Conservation (phyloP, 2,888 invertebrate species). For the Clostera curtula region DNA sequence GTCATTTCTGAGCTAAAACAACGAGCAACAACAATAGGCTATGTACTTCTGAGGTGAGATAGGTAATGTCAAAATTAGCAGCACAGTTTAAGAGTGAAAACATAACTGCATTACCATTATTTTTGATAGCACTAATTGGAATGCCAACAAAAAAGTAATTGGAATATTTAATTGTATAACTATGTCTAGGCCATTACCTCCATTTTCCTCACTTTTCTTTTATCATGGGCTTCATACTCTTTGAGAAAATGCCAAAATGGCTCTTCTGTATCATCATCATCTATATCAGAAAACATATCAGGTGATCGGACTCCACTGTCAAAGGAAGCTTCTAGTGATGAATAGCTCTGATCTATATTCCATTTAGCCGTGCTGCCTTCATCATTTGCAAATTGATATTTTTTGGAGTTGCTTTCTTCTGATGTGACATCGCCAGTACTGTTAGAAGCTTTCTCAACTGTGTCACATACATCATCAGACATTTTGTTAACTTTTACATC, state of each 20-base stretch:
- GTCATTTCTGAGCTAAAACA: no score
- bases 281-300: slow-evolving; percentile 79
- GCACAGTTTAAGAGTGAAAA: no score
- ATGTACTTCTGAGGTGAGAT: no score
- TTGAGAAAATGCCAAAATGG: slow-evolving; percentile 57
- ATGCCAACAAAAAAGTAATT: neutral
- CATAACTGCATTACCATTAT: no score
- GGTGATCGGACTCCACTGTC: slow-evolving; percentile 74
- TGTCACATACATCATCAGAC: slow-evolving; percentile 32
- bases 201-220: slow-evolving; percentile 50
- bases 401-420: slow-evolving; percentile 39
- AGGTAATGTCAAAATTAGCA: no score
- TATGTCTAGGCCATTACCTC: slow-evolving; percentile 39
- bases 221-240: slow-evolving; percentile 56
- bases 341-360: slow-evolving; percentile 58
- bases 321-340: slow-evolving; percentile 62
- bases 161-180: slow-evolving; percentile 1
- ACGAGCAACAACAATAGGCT: no score
- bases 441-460: slow-evolving; percentile 38
- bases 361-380: slow-evolving; percentile 46
- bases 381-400: slow-evolving; percentile 22
- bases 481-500: slow-evolving; percentile 28
- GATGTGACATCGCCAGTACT: slow-evolving; percentile 52
- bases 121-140: no score
- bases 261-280: slow-evolving; percentile 47